These are phyloP conservation scores for Furcula furcula DNA, from an alignment of 2,888 invertebrate genomes.

Conservation along the genomic window DNA sequence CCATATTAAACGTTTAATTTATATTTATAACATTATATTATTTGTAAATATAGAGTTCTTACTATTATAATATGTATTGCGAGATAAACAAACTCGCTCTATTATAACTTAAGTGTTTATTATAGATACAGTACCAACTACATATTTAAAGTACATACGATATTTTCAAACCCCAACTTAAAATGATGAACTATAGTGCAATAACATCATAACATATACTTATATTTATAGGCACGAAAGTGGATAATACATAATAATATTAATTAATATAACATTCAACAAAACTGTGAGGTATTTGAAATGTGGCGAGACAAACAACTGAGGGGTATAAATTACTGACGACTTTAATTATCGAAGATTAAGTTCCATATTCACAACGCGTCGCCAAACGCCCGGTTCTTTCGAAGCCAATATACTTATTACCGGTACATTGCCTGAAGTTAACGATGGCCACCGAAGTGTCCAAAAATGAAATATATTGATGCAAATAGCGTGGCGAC, in stretches of 20 bases:
- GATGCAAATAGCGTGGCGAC: too few relatives aligned
- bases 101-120: conserved; percentile 63
- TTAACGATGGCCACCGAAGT: too few relatives aligned
- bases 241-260: conserved; percentile 49
- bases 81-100: conserved; percentile 75
- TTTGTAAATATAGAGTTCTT: conserved; percentile 81
- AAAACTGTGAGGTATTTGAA: conserved; percentile 54
- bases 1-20: conserved; percentile 79
- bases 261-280: conserved; percentile 53
- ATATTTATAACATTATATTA: conserved; percentile 82
- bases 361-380: too few relatives aligned
- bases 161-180: conserved; percentile 65
- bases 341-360: too few relatives aligned
- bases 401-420: too few relatives aligned
- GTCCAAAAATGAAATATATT: too few relatives aligned
- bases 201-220: conserved; percentile 58
- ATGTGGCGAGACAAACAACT: conserved; percentile 19
- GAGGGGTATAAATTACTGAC: conserved; percentile 1
- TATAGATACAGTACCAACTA: conserved; percentile 66
- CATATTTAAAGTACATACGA: conserved; percentile 56
- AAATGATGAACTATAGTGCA: conserved; percentile 63
- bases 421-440: too few relatives aligned
- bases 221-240: conserved; percentile 71
- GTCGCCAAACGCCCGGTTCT: too few relatives aligned
- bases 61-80: conserved; percentile 66